Evolutionary conservation across 1,140 invertebrate species (phyloP).

Genomic region (Meteorus sp.): DNA sequence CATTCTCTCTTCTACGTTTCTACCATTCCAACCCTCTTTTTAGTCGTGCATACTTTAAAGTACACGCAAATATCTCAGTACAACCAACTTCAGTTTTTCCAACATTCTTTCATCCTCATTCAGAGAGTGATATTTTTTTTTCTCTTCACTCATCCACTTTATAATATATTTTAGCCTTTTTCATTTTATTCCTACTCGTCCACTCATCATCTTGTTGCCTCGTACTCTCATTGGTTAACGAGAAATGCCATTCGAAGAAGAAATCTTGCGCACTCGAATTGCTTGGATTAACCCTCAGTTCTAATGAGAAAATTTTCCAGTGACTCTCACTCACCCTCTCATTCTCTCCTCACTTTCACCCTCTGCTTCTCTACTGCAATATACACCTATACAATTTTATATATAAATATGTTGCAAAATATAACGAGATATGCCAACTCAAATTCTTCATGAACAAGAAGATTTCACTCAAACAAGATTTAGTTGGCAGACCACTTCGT

Average conservation of each 20-base stretch:
- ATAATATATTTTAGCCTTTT: conserved; percentile 13
- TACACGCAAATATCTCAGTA: no score
- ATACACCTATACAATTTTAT: no score
- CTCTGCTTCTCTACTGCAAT: no score
- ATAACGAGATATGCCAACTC: conserved; percentile 22
- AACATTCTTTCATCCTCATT: no score
- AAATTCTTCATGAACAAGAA: no score
- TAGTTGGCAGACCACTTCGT: conserved; percentile 15
- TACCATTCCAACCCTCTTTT: no score
- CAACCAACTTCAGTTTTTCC: no score
- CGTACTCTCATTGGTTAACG: conserved; percentile 5
- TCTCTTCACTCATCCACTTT: conserved; percentile 19
- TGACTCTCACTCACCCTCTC: no score
- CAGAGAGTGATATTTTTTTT: background rate
- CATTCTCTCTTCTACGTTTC: no score
- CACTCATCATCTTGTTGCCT: background rate
- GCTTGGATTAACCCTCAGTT: conserved; percentile 27
- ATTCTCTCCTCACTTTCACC: no score
- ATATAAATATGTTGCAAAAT: no score
- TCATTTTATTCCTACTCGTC: conserved; percentile 1
- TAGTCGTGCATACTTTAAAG: no score
- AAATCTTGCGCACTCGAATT: conserved; percentile 22
- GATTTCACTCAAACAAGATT: conserved; percentile 24
- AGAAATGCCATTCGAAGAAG: conserved; percentile 25
- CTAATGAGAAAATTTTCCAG: conserved; percentile 28